These are phyloP conservation scores for Triplophysa rosa DNA, from an alignment of 2,113 vertebrate species.

Conservation along the genomic window DNA sequence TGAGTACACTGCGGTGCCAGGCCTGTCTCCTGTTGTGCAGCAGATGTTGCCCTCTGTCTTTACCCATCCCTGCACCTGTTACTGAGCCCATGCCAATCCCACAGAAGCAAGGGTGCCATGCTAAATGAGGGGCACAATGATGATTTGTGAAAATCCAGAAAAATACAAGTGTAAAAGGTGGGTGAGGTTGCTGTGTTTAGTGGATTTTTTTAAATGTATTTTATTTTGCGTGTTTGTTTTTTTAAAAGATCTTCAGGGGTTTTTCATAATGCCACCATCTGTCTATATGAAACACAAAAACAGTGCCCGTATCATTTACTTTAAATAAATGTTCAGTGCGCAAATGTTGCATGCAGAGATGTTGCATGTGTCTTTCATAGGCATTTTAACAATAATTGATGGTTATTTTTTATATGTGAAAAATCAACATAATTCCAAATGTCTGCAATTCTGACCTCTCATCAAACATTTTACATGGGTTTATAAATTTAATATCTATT, in stretches of 20 bases:
- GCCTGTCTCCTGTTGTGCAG: conserved; percentile 68
- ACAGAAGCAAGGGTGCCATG: conserved; percentile 66
- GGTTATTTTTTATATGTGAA: too few relatives aligned
- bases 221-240: not conserved
- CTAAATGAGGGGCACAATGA: conserved; percentile 12
- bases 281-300: too few relatives aligned
- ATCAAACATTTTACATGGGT: too few relatives aligned
- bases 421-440: too few relatives aligned
- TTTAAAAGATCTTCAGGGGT: not conserved
- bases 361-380: too few relatives aligned
- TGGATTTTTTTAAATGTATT: not conserved
- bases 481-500: too few relatives aligned
- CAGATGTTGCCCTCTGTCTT: conserved; percentile 73
- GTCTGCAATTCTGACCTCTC: too few relatives aligned
- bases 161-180: not conserved
- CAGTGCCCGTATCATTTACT: too few relatives aligned
- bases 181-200: not conserved
- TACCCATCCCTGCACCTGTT: conserved; percentile 25
- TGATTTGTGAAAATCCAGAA: conserved; percentile 8
- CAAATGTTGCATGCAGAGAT: too few relatives aligned
- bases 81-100: conserved; percentile 50
- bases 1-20: not conserved
- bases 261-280: not conserved
- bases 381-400: too few relatives aligned
- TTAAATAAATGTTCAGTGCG: too few relatives aligned